Evolutionary conservation across 1,140 invertebrate genomes (phyloP).

Genomic region (Drosophila bifasciata): DNA sequence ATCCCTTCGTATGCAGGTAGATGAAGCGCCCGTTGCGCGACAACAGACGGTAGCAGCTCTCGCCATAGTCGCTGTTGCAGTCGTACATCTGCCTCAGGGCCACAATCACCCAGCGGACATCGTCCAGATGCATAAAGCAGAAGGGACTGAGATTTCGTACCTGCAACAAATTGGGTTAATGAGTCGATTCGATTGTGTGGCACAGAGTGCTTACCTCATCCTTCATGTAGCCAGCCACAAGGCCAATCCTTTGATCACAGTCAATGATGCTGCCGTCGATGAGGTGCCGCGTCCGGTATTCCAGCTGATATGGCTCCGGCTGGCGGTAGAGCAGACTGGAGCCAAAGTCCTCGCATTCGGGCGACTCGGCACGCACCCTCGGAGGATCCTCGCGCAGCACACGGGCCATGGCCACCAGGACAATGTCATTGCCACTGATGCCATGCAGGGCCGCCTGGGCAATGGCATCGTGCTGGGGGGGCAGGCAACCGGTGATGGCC

Average conservation of each 20-base stretch:
- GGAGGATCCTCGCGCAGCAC: slow-evolving; percentile 85
- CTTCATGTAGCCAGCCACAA: slow-evolving; percentile 93
- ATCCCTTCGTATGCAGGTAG: slow-evolving; percentile 91
- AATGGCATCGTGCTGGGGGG: slow-evolving; percentile 79
- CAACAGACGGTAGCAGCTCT: slow-evolving; percentile 92
- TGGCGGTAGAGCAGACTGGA: slow-evolving; percentile 87
- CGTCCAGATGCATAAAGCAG: slow-evolving; percentile 93
- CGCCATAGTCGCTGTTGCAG: slow-evolving; percentile 88
- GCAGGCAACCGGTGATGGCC: slow-evolving; percentile 58
- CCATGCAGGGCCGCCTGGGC: slow-evolving; percentile 80
- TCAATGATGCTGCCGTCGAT: slow-evolving; percentile 93
- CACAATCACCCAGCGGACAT: slow-evolving; percentile 92
- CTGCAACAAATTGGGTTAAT: slow-evolving; percentile 20
- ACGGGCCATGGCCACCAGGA: slow-evolving; percentile 88
- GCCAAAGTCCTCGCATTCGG: slow-evolving; percentile 14
- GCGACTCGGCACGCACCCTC: background rate
- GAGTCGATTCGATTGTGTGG: background rate
- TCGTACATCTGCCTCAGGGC: slow-evolving; percentile 94
- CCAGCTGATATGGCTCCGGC: slow-evolving; percentile 90
- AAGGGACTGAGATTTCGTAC: slow-evolving; percentile 88
- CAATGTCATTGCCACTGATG: slow-evolving; percentile 86
- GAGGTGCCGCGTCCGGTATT: slow-evolving; percentile 93
- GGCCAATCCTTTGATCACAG: slow-evolving; percentile 93
- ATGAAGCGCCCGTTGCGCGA: slow-evolving; percentile 92
- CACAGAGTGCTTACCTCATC: slow-evolving; percentile 90